phyloP scores from a whole-genome alignment of 2,888 invertebrate genomes.

The Conus canariensis region DNA sequence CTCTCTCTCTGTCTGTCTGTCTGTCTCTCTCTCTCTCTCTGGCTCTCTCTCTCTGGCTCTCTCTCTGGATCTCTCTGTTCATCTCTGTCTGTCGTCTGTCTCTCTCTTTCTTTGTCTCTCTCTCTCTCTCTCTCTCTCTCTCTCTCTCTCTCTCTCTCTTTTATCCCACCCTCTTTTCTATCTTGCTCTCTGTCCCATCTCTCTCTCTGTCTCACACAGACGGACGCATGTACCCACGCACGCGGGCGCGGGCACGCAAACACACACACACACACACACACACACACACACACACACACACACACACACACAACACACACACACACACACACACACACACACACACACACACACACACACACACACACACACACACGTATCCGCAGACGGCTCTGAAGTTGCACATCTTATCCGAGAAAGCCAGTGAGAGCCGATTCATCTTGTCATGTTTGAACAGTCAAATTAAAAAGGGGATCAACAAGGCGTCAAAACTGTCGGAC shows the following conservation, averaged over 20 bases:
- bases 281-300: not conserved
- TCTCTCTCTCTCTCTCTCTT: constrained; percentile 29
- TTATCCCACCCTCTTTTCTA: not conserved
- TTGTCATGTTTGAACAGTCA: too few species aligned
- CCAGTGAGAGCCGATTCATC: too few species aligned
- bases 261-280: not conserved
- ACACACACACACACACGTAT: not conserved
- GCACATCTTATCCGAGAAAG: too few species aligned
- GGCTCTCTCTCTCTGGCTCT: not conserved
- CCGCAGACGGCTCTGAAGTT: not conserved
- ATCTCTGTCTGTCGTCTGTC: not conserved
- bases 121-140: not conserved
- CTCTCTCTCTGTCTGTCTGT: too few species aligned
- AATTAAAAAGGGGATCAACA: too few species aligned
- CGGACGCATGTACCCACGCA: not conserved
- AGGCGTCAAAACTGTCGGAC: too few species aligned
- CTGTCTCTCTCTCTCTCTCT: too few species aligned
- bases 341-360: not conserved
- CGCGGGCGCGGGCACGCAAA: too few species aligned
- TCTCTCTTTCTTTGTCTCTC: not conserved
- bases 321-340: not conserved
- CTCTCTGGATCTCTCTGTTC: not conserved
- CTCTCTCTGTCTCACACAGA: not conserved
- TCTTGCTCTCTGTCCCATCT: not conserved
- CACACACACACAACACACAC: not conserved